phyloP scores from a whole-genome alignment of 2,888 invertebrate species.

The Ichneumoninae sp. region DNA sequence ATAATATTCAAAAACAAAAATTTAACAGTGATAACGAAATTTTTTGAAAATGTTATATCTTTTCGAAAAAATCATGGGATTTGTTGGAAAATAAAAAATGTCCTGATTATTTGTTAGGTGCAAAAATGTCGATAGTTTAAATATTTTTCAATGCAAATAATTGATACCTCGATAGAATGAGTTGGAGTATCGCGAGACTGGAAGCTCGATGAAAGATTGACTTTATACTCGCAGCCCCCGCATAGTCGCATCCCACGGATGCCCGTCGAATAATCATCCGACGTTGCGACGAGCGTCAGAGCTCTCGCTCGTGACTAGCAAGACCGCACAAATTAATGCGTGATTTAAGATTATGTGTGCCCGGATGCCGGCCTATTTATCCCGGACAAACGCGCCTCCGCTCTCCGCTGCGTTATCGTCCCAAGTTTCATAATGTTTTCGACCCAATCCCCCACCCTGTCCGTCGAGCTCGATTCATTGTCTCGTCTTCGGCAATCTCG shows the following conservation, averaged over 20 bases:
- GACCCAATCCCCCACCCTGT: constrained; percentile 13
- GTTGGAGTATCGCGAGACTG: neutral
- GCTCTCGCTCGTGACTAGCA: constrained; percentile 61
- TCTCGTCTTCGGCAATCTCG: constrained; percentile 44
- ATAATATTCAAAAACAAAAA: neutral
- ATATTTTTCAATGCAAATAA: neutral
- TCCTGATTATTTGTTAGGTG: neutral
- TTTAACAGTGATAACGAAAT: neutral
- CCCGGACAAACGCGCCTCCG: constrained; percentile 35
- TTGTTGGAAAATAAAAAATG: neutral
- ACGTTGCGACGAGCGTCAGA: constrained; percentile 38
- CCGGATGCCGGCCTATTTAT: constrained; percentile 65
- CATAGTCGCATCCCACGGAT: constrained; percentile 16
- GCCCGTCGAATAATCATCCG: constrained; percentile 47
- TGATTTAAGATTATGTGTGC: constrained; percentile 67
- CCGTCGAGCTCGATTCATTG: constrained; percentile 16
- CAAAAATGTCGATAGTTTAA: neutral
- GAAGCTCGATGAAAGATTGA: constrained; percentile 3
- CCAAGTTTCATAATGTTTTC: constrained; percentile 58
- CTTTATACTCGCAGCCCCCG: constrained; percentile 10
- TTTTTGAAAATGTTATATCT: neutral
- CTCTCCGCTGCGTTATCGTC: constrained; percentile 53
- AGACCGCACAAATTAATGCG: constrained; percentile 65
- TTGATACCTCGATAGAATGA: neutral
- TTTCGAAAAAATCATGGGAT: neutral